Percentiles rank a stretch among this genome's conserved stretches.
These are phyloP conservation scores for Balearica regulorum DNA, from an alignment of 2,797 vertebrate genomes.

Conservation along the genomic window DNA sequence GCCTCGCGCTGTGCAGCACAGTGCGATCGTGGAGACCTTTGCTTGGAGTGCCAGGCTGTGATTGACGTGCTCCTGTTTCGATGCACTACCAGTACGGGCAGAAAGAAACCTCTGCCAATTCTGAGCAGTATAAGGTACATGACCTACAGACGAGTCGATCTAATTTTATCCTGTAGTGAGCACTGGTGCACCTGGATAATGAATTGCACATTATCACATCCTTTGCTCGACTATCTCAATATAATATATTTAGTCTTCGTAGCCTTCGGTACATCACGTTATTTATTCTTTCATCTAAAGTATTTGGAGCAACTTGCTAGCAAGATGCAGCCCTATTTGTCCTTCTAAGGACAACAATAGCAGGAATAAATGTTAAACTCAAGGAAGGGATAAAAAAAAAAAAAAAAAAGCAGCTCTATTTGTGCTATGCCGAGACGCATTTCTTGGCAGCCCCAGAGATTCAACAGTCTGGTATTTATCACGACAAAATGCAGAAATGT, in stretches of 20 bases:
- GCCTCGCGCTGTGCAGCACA: neutral
- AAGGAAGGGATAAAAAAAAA: neutral
- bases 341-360: slow-evolving; percentile 4
- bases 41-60: neutral
- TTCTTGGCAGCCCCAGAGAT: slow-evolving; percentile 53
- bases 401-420: slow-evolving; percentile 37
- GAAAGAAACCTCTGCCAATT: neutral
- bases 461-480: slow-evolving; percentile 60
- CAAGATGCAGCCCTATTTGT: neutral
- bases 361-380: slow-evolving; percentile 20
- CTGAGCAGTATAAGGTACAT: neutral
- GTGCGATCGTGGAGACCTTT: neutral
- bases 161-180: slow-evolving; percentile 19
- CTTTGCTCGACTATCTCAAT: neutral
- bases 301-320: slow-evolving; percentile 12
- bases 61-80: neutral
- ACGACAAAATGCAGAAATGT: neutral
- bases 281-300: slow-evolving; percentile 12
- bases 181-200: neutral
- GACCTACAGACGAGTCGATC: slow-evolving; percentile 13
- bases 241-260: neutral
- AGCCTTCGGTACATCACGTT: neutral
- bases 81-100: neutral
- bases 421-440: neutral
- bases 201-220: neutral